Conservation (phyloP, 2,113 vertebrate species). For the Tapirus terrestris region DNA sequence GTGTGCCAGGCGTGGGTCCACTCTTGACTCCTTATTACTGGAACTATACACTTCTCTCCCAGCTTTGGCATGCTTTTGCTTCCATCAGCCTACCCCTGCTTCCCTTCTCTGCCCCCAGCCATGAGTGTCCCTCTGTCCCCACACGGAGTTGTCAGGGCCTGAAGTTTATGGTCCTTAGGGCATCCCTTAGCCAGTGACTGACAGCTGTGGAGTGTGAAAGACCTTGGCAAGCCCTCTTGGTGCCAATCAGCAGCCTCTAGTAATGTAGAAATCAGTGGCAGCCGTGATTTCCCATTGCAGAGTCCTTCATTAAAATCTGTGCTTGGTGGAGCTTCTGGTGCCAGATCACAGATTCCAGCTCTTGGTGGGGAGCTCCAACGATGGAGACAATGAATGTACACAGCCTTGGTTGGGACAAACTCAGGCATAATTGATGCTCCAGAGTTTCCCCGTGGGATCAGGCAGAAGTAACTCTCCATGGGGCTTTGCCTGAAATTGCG, state of each 20-base stretch:
- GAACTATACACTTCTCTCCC: neutral
- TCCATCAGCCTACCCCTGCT: neutral
- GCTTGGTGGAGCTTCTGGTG: constrained; percentile 39
- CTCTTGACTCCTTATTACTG: neutral
- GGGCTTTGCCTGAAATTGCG: neutral
- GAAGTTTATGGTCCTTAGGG: neutral
- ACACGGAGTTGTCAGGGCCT: neutral
- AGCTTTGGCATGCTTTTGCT: neutral
- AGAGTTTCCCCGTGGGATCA: neutral
- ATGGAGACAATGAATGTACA: neutral
- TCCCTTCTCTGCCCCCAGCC: neutral
- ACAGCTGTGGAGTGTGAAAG: neutral
- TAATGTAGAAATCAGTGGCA: constrained; percentile 24
- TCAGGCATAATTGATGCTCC: neutral
- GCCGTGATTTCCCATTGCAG: neutral
- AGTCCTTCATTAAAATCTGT: constrained; percentile 70
- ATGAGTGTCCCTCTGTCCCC: neutral
- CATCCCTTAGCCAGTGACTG: neutral
- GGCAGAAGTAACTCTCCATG: neutral
- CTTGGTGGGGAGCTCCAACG: neutral
- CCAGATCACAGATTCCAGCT: constrained; percentile 62
- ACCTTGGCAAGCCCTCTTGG: constrained; percentile 29
- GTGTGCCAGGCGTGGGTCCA: neutral
- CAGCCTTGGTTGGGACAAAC: neutral
- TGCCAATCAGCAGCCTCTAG: constrained; percentile 53